Base-by-base conservation (phyloP, 2,797 vertebrate genomes). In the Enteromius mattozi region DNA sequence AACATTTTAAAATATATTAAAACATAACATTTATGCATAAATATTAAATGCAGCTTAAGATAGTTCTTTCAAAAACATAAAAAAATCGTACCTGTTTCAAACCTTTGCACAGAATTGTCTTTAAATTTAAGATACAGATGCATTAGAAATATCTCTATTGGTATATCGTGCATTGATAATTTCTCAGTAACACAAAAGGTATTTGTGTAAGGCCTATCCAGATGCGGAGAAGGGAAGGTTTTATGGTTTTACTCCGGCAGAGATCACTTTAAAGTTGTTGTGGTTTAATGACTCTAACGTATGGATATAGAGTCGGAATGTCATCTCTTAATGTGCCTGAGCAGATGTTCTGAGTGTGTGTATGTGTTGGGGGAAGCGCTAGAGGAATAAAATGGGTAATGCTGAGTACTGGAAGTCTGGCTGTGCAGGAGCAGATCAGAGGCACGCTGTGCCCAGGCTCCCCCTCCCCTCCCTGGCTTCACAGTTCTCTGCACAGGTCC, bases 401-500 rank as follows among this genome's bases (percentile, higher is more conserved):
- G 61, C 72, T 75, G 81, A 83, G 42, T 77, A 68, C 72, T 68
- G 63, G 81, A 77, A 77, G 81, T 77, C 81, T 77, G 72, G 81
- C 61, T 83, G 81, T 83, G 81, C 63, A 68, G 81, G 45, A 65
- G 71, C 59, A 82, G 81, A 82, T 82, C 81, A 76, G 81, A 66
- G 56, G 10, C 70, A 37, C 74, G 80, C 80, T 82, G 80, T 74
- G 70, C 56, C 27, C 70, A 74, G 71, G 30, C 63, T 72, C 47
- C 61, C 81, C 74, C 63, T 68, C 61, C 45, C 45, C 63, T 66
- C 61, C 9, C 72, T 37, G 45, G 47, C 82, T 83, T 56, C 47
- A 54, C 72, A 76, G 59, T 83, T 82, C 45, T 83, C 63, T 82
- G 81, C 71, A 33, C 71, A 66, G 81, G 81, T 76, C 81, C 92